Percentiles rank a stretch among this genome's conserved stretches.
Evolutionary conservation across 1,140 invertebrate genomes (phyloP).

Genomic region (Elymnias hypermnestra): DNA sequence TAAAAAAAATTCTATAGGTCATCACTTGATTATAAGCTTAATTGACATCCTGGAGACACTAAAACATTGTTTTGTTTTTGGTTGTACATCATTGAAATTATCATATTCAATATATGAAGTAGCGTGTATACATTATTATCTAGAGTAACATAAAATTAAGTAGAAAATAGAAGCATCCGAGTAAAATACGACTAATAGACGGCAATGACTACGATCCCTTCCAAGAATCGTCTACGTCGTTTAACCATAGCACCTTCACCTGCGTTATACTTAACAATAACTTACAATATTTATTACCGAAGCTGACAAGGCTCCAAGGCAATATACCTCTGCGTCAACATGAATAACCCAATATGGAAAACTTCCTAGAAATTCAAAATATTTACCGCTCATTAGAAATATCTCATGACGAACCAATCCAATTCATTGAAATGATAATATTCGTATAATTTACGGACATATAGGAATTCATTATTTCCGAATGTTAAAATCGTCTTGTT

Average conservation of each 20-base stretch:
- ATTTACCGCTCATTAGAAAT: slow-evolving; percentile 16
- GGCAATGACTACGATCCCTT: no score
- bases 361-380: slow-evolving; percentile 31
- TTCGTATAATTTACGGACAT: slow-evolving; percentile 11
- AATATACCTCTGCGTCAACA: slow-evolving; percentile 15
- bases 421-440: slow-evolving; percentile 20
- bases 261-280: slow-evolving; percentile 25
- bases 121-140: no score
- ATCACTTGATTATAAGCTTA: no score
- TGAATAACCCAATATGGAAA: slow-evolving; percentile 29
- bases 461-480: slow-evolving; percentile 4
- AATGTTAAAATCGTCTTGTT: neutral
- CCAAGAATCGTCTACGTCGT: no score
- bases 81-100: no score
- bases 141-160: no score
- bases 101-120: no score
- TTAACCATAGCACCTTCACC: slow-evolving; percentile 6
- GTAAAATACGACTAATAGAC: no score
- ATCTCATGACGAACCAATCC: slow-evolving; percentile 21
- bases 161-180: no score
- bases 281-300: slow-evolving; percentile 29
- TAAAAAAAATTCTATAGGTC: no score
- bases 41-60: no score
- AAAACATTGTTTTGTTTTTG: no score
- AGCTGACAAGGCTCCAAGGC: slow-evolving; percentile 20